Evolutionary conservation across 1,140 invertebrate genomes (phyloP), one percentile per base, ranked within the genome.

Genomic region (Listronotus oregonensis): DNA sequence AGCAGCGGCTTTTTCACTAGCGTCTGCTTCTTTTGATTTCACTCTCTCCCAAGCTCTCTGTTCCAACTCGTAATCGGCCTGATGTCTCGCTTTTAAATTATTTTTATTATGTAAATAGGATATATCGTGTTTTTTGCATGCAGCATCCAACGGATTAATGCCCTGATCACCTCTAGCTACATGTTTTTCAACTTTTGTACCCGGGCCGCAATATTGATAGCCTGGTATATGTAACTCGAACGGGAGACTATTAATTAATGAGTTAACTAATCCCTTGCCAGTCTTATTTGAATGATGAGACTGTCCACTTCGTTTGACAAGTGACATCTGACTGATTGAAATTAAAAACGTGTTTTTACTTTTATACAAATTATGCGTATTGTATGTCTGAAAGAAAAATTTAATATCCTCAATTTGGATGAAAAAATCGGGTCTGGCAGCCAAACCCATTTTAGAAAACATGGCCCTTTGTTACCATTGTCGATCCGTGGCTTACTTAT

Each of bases 31-130:
- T 64, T 70, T 77, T 10, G 80, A 61, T 64, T 75, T 75, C 32
- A 79, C 70, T 68, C 75, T 66, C 59, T 74, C n/a, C 73, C 73
- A 80, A 43, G 79, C 78, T 67, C 73, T 74, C 32, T 77, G 64
- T 42, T 73, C 68, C 51, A 82, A 71, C 57, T 70, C 32, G 63
- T 72, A 67, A 74, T 82, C 80, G 15, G 80, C 81, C 65, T 66
- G 61, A 44, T 71, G 72, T 71, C 81, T 70, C 27, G 67, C 63
- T 15, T 56, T 18, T 54, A 79, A 58, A 72, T 80, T 67, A 42
- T 74, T 74, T 42, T 14, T 14, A 49, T 69, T 70, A 60, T 79
- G 59, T 0, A 70, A 69, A 27, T 73, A 75, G 32, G 61, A 60
- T 42, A 74, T 71, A 55, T 75, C 69, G 61, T 75, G 74, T 15